Percentiles rank a stretch among this genome's conserved stretches.
Conservation (phyloP, 2,888 invertebrate genomes). For the Ectropis crepuscularia region DNA sequence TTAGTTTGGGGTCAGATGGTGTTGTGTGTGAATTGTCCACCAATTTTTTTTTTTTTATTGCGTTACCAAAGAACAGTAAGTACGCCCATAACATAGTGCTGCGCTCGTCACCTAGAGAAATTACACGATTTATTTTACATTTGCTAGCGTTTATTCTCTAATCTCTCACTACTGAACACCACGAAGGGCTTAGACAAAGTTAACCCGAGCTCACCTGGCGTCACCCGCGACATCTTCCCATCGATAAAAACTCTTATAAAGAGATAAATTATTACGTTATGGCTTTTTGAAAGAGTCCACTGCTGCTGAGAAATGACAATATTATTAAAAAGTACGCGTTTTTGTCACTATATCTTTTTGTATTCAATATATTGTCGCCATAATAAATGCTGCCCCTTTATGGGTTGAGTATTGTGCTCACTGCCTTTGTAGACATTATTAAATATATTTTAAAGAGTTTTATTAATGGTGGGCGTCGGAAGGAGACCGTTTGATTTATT, state of each 20-base stretch:
- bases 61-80: no score
- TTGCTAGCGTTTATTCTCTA: not conserved
- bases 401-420: conserved; percentile 79
- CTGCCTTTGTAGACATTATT: conserved; percentile 83
- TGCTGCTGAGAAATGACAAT: conserved; percentile 85
- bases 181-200: conserved; percentile 58
- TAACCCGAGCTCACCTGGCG: conserved; percentile 82
- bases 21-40: no score
- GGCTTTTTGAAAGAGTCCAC: conserved; percentile 85
- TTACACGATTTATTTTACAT: no score
- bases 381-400: conserved; percentile 84
- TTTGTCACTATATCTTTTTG: conserved; percentile 85
- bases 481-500: conserved; percentile 82
- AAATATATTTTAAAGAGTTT: conserved; percentile 85
- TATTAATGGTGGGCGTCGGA: conserved; percentile 83
- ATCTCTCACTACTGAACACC: conserved; percentile 27
- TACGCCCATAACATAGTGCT: no score
- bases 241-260: conserved; percentile 82
- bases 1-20: no score
- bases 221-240: conserved; percentile 65
- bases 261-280: conserved; percentile 85
- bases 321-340: conserved; percentile 84
- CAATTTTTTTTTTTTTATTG: no score
- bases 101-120: no score
- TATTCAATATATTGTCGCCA: conserved; percentile 84